phyloP scores from a whole-genome alignment of 2,888 invertebrate genomes.

The Lathronympha strigana region DNA sequence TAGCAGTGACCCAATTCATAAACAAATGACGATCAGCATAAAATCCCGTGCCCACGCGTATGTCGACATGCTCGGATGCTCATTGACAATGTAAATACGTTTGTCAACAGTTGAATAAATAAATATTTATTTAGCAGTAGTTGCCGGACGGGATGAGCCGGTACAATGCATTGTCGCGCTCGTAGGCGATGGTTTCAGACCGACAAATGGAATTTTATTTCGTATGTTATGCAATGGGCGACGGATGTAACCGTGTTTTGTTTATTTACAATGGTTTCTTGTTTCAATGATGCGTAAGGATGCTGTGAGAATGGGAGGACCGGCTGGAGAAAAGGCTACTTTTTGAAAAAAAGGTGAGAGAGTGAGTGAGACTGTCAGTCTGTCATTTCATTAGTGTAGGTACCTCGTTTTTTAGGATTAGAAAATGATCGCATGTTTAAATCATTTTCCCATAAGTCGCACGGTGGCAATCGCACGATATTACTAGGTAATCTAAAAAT shows the following conservation, averaged over 20 bases:
- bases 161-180: slow-evolving; percentile 47
- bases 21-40: slow-evolving; percentile 72
- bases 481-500: too few relatives aligned
- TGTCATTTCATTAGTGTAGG: too few relatives aligned
- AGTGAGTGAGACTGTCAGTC: too few relatives aligned
- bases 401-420: too few relatives aligned
- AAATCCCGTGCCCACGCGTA: slow-evolving; percentile 69
- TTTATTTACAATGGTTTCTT: slow-evolving; percentile 29
- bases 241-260: slow-evolving; percentile 37
- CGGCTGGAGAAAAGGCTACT: too few relatives aligned
- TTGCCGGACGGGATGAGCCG: slow-evolving; percentile 69
- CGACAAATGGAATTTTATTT: slow-evolving; percentile 59
- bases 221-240: slow-evolving; percentile 50
- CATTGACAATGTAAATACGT: slow-evolving; percentile 80
- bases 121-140: slow-evolving; percentile 78
- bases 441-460: too few relatives aligned
- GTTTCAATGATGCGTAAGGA: slow-evolving; percentile 12
- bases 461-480: too few relatives aligned
- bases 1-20: slow-evolving; percentile 71
- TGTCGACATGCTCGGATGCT: slow-evolving; percentile 66
- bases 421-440: too few relatives aligned
- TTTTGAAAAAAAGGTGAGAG: too few relatives aligned
- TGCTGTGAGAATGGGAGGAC: neutral
- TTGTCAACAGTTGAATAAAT: slow-evolving; percentile 81
- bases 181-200: slow-evolving; percentile 60